Base-by-base conservation (phyloP, 2,888 invertebrate species). In the Diabrotica balteata region DNA sequence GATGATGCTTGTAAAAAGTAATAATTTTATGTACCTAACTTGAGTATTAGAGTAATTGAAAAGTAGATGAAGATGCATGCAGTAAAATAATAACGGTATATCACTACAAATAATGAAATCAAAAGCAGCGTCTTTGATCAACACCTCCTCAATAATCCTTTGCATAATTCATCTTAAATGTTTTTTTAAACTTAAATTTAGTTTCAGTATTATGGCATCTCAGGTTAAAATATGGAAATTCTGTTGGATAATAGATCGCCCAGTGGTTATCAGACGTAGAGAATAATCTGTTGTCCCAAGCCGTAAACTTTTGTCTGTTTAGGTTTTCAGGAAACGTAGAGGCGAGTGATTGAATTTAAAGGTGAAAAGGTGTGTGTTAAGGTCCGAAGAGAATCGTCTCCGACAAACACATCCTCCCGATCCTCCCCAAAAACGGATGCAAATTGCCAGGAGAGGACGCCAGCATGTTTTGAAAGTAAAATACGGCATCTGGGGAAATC, bases 401-500 rank as follows among this genome's bases (percentile, higher is more conserved):
- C 66, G 63, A 69, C 72, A 73, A 67, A 63, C 57, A 50, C 71
- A 52, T 64, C 59, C 52, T 50, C 58, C 8, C 47, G 50, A 52
- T 58, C 52, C 58, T 65, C 60, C 66, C 67, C 61, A 67, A 73
- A 71, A 75, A 72, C 70, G 71, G 77, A 79, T 79, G 80, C 78
- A 80, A 80, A 80, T 79, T 76, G 78, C 68, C 73, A 70, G 69
- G 63, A 69, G 66, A 63, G 66, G 63, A 66, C 63, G 69, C 61
- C 61, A 68, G 61, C 59, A 58, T 70, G 75, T 80, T 80, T 76
- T 77, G 75, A 76, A 78, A 79, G 79, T 78, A 79, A 80, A 79
- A 80, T 79, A 78, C 73, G 72, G 73, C 75, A 75, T 79, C 79
- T 76, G 70, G 80, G 79, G 80, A 80, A 79, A 80, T 80, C 79